These are phyloP conservation scores for Brachypalpus laphriformis DNA, from an alignment of 2,888 invertebrate species.

Conservation along the genomic window DNA sequence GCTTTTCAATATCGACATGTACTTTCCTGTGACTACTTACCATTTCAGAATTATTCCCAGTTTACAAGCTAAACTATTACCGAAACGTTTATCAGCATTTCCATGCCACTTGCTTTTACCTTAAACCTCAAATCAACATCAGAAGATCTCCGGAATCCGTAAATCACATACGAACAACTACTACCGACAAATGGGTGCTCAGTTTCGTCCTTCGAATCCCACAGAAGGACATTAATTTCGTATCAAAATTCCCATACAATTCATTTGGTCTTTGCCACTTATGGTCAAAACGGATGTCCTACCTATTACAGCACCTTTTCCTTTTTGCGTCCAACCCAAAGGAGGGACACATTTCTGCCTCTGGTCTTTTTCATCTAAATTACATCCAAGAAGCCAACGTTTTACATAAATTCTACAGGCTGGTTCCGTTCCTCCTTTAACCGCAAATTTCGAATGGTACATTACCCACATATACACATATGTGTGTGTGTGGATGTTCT, in stretches of 20 bases:
- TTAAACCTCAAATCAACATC: neutral
- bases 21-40: neutral
- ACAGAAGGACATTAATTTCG: conserved; percentile 58
- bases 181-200: conserved; percentile 38
- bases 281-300: conserved; percentile 65
- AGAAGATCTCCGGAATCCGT: neutral
- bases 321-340: conserved; percentile 44
- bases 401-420: conserved; percentile 55
- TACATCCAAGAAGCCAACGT: conserved; percentile 43
- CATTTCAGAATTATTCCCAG: neutral
- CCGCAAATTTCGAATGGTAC: conserved; percentile 45
- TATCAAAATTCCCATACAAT: conserved; percentile 64
- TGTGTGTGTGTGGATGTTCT: neutral
- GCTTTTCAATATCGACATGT: neutral
- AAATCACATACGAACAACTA: conserved; percentile 18
- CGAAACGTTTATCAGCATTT: neutral
- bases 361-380: conserved; percentile 51
- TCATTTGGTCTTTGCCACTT: conserved; percentile 66
- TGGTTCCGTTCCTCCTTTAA: conserved; percentile 19
- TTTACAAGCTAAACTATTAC: neutral
- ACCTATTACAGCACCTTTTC: conserved; percentile 57
- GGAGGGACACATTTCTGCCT: conserved; percentile 29
- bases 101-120: neutral
- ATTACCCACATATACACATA: conserved; percentile 7
- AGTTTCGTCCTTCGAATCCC: neutral